A percentile compares a stretch with the other conserved stretches of the same genome.
Conservation (phyloP, 2,113 vertebrate species). For the Chrysemys picta region DNA sequence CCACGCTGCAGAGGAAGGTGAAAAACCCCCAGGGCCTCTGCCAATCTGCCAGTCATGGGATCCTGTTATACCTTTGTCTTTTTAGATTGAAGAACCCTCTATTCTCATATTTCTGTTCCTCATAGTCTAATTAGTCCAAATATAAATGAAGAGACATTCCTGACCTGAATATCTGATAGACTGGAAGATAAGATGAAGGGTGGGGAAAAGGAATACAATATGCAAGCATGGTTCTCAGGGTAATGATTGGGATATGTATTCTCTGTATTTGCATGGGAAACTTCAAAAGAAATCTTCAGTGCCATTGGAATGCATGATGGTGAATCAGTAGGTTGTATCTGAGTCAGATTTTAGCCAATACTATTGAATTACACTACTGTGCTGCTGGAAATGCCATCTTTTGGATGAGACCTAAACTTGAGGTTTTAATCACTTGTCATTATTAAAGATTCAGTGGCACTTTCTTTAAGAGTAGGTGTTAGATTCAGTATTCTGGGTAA, state of each 20-base stretch:
- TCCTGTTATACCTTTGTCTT: background rate
- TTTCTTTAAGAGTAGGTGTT: background rate
- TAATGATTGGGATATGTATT: conserved; percentile 29
- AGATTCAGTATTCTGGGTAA: background rate
- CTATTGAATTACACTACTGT: background rate
- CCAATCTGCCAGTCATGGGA: background rate
- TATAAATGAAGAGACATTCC: background rate
- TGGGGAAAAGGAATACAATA: conserved; percentile 18
- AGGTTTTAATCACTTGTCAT: background rate
- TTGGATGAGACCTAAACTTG: conserved; percentile 24
- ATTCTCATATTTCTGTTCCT: background rate
- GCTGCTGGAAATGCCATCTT: conserved; percentile 7
- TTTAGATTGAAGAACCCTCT: background rate
- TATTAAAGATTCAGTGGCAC: background rate
- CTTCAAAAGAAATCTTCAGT: conserved; percentile 29
- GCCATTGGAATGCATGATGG: background rate
- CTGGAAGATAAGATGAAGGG: background rate
- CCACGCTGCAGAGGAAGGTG: too few relatives aligned
- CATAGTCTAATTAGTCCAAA: background rate
- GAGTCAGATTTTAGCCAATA: background rate
- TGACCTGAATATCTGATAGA: background rate
- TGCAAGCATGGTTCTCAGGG: background rate
- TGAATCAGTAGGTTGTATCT: background rate
- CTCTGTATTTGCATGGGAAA: background rate
- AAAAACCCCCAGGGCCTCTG: too few relatives aligned